These are phyloP conservation scores for Solea solea DNA, from an alignment of 2,113 vertebrate species.

Conservation along the genomic window DNA sequence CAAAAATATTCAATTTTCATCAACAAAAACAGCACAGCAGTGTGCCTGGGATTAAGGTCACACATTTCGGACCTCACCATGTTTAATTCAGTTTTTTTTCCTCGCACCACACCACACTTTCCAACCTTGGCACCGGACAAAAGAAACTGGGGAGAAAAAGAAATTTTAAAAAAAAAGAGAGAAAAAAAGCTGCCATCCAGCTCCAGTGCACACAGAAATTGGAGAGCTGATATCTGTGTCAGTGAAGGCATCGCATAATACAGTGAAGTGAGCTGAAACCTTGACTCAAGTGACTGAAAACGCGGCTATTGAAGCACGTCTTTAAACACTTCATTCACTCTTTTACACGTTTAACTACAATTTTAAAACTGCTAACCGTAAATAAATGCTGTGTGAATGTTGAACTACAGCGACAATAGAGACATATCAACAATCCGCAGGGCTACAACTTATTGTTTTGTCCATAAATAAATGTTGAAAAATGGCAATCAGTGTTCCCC, in stretches of 20 bases:
- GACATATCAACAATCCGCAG: too few relatives aligned
- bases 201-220: slow-evolving; percentile 6
- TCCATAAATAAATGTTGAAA: too few relatives aligned
- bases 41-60: slow-evolving; percentile 47
- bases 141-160: neutral
- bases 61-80: slow-evolving; percentile 51
- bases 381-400: neutral
- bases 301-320: slow-evolving; percentile 33
- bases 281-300: slow-evolving; percentile 54
- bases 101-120: slow-evolving; percentile 36
- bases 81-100: slow-evolving; percentile 57
- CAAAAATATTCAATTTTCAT: slow-evolving; percentile 38
- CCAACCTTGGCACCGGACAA: slow-evolving; percentile 67
- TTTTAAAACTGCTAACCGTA: neutral
- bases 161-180: slow-evolving; percentile 28
- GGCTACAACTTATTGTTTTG: too few relatives aligned
- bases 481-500: too few relatives aligned
- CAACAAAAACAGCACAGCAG: slow-evolving; percentile 19
- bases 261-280: slow-evolving; percentile 43
- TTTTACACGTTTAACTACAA: slow-evolving; percentile 7
- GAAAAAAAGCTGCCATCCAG: slow-evolving; percentile 28
- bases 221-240: slow-evolving; percentile 20
- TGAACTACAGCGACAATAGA: neutral
- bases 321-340: slow-evolving; percentile 22
- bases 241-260: slow-evolving; percentile 52